These are phyloP conservation scores for Pecten maximus DNA, from an alignment of 2,888 invertebrate genomes.

Conservation along the genomic window DNA sequence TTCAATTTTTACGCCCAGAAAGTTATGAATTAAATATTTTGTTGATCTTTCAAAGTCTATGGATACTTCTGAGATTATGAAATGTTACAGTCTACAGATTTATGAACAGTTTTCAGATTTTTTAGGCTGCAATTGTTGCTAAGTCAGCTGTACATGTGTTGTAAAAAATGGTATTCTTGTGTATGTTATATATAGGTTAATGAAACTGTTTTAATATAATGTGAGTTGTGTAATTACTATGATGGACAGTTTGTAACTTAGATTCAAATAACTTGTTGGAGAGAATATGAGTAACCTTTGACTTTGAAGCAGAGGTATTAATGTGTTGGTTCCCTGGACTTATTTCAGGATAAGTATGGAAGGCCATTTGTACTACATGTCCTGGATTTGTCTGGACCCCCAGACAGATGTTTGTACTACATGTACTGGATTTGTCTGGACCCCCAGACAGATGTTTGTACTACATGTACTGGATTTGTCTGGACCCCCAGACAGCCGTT, in stretches of 20 bases:
- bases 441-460: too few species aligned
- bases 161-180: not conserved
- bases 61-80: not conserved
- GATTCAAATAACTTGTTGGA: not conserved
- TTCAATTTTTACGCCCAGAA: not conserved
- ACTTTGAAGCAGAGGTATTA: too few species aligned
- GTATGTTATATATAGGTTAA: too few species aligned
- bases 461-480: too few species aligned
- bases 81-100: not conserved
- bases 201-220: not conserved
- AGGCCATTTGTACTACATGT: too few species aligned
- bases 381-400: too few species aligned
- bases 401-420: too few species aligned
- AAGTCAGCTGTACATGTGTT: not conserved
- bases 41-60: not conserved
- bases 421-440: too few species aligned
- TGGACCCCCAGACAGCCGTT: too few species aligned
- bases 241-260: not conserved
- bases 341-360: too few species aligned
- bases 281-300: not conserved
- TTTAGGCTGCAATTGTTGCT: not conserved
- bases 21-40: not conserved
- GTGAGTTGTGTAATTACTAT: not conserved
- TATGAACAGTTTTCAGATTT: constrained; percentile 5
- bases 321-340: too few species aligned